Base-by-base conservation (phyloP, 2,888 invertebrate species). In the Trachelus iudaicus region DNA sequence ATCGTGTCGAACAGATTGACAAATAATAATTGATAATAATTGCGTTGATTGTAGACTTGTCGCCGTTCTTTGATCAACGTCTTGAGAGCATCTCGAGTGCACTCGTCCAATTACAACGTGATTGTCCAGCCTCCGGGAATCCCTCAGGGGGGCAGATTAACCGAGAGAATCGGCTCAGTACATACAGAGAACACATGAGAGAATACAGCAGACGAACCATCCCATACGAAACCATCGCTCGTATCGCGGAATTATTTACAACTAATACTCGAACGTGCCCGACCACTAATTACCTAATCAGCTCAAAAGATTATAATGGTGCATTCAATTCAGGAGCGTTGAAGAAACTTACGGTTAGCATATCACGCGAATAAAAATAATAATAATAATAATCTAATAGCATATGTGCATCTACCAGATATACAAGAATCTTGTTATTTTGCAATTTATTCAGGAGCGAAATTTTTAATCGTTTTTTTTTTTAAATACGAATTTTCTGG, bases 51-150 rank as follows among this genome's bases (percentile, higher is more conserved):
- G 85, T 84, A 80, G 81, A 82, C 40, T 77, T 80, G 79, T 83
- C 79, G 80, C 74, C 76, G 76, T 69, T 75, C 40, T 78, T 78
- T 30, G 71, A 6, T 75, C 74, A 35, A 34, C 74, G 37, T 74
- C 84, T 86, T 83, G 83, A 85, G 82, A 79, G 80, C 79, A 84
- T 82, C 83, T 85, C 83, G 81, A 88, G 87, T 81, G 86, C 79
- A 87, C 88, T 90, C 81, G 89, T 87, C 89, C 89, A 90, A 90
- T 90, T 90, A 89, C 85, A 82, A 83, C 78, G 85, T 86, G 89
- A 89, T 89, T 90, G 89, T 89, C 82, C 85, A 85, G 84, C 84
- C 85, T 87, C 84, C 79, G 83, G 76, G 79, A 81, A 79, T 85
- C 87, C 83, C 89, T 80, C 80, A 83, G 84, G 87, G 84, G 78